phyloP scores from a whole-genome alignment of 2,113 vertebrate species.

The Seriola aureovittata region DNA sequence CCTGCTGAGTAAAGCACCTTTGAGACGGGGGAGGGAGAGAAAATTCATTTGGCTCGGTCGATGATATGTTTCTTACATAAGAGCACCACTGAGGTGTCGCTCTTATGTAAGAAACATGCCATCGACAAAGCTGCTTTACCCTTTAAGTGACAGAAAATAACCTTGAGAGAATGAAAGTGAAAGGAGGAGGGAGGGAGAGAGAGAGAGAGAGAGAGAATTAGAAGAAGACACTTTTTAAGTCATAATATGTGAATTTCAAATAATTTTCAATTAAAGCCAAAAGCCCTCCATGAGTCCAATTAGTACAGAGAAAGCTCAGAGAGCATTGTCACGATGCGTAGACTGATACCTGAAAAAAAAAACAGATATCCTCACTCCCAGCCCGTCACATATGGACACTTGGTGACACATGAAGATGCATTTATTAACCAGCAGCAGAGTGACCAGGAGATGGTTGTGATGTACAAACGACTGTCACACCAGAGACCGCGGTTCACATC shows the following conservation, averaged over 20 bases:
- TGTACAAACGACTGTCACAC: too few relatives aligned
- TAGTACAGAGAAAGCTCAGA: too few relatives aligned
- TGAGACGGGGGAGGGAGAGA: background rate
- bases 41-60: conserved; percentile 13
- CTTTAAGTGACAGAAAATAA: background rate
- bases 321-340: too few relatives aligned
- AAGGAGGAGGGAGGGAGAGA: background rate
- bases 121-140: conserved; percentile 11
- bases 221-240: background rate
- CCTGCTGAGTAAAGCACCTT: conserved; percentile 12
- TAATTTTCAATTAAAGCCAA: conserved; percentile 11
- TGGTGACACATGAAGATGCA: too few relatives aligned
- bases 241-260: conserved; percentile 14
- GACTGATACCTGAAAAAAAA: too few relatives aligned
- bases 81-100: conserved; percentile 16
- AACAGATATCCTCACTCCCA: too few relatives aligned
- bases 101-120: conserved; percentile 48
- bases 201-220: background rate
- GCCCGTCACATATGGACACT: too few relatives aligned
- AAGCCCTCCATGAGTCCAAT: conserved; percentile 25
- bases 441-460: too few relatives aligned
- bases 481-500: too few relatives aligned
- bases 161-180: conserved; percentile 16
- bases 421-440: too few relatives aligned
- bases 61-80: conserved; percentile 47